Evolutionary conservation across 2,888 invertebrate genomes (phyloP), one percentile per base, ranked within the genome.

Genomic region (Drosophila picticornis): DNA sequence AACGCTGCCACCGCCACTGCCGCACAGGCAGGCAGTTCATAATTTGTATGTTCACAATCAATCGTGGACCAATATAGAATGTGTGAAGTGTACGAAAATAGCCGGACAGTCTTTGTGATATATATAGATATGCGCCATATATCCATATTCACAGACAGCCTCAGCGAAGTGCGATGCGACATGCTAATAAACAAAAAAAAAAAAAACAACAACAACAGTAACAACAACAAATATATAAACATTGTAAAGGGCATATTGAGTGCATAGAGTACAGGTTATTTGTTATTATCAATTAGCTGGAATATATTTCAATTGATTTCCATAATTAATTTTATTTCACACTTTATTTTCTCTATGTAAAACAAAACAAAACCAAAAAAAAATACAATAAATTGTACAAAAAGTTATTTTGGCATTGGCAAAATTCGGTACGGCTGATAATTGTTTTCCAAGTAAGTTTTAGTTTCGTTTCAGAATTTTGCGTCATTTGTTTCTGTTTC

Each of bases 371-470:
- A 43, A 22, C 13, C 5, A 38, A 22, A 4, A 22, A 40, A 22
- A 13, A 13, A 7, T 22, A 25, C 7, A 10, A 27, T 2, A 55
- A 55, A 81, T 77, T 69, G 40, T 77, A 76, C 69, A 73, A 36
- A 31, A 83, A 92, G 93, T 92, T 88, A 82, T 93, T 88, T 90
- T 92, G 92, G 90, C 93, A 91, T 91, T 92, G 83, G 88, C 89
- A 80, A 93, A 93, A 88, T 88, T 91, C 84, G 89, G 90, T 83
- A 87, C 88, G 84, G 92, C 93, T 83, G 93, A 93, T 88, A 93
- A 93, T 92, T 93, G 93, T 89, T 93, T 93, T 89, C 93, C 93
- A 93, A 90, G 93, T 93, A 93, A 93, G 93, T 93, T 92, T 87
- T 79, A 51, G 48, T 77, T 83, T 72, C 43, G 34, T 63, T 59